Evolutionary conservation across 2,113 vertebrate species (phyloP).

Genomic region (Phylloscopus trochiloides): DNA sequence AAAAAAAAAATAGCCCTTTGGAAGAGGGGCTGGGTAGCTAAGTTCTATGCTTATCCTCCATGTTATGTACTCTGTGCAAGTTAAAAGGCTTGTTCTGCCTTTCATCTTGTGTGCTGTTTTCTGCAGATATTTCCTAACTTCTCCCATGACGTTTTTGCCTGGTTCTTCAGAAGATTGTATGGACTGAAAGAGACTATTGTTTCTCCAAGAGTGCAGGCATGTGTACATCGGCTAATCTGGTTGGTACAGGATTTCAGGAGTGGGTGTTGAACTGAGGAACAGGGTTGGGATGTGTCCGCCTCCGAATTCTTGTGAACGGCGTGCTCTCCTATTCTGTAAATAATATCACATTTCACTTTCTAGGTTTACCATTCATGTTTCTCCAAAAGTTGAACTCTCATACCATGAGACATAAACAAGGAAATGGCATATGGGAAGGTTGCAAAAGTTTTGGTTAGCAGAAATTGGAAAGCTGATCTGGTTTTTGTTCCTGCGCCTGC

Average conservation of each 20-base stretch:
- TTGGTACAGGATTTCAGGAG: slow-evolving; percentile 67
- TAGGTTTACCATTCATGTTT: neutral
- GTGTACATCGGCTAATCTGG: slow-evolving; percentile 55
- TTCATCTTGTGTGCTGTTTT: slow-evolving; percentile 69
- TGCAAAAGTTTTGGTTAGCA: neutral
- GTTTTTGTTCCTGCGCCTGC: neutral
- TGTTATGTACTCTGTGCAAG: slow-evolving; percentile 1
- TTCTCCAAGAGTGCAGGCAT: slow-evolving; percentile 55
- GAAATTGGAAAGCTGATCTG: neutral
- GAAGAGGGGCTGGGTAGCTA: neutral
- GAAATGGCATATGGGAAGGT: neutral
- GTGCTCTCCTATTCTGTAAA: neutral
- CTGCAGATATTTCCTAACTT: slow-evolving; percentile 76
- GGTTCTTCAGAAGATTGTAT: slow-evolving; percentile 69
- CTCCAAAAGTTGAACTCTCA: neutral
- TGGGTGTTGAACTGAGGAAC: slow-evolving; percentile 57
- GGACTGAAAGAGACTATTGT: slow-evolving; percentile 79
- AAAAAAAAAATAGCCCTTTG: neutral
- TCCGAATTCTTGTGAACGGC: neutral
- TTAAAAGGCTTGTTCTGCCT: slow-evolving; percentile 67
- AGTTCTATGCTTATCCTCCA: neutral
- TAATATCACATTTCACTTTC: slow-evolving; percentile 7
- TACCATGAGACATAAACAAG: neutral
- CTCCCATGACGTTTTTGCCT: slow-evolving; percentile 75
- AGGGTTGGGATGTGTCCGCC: neutral